These are phyloP conservation scores for Vulpes vulpes DNA, from an alignment of 2,113 vertebrate species.

Conservation along the genomic window DNA sequence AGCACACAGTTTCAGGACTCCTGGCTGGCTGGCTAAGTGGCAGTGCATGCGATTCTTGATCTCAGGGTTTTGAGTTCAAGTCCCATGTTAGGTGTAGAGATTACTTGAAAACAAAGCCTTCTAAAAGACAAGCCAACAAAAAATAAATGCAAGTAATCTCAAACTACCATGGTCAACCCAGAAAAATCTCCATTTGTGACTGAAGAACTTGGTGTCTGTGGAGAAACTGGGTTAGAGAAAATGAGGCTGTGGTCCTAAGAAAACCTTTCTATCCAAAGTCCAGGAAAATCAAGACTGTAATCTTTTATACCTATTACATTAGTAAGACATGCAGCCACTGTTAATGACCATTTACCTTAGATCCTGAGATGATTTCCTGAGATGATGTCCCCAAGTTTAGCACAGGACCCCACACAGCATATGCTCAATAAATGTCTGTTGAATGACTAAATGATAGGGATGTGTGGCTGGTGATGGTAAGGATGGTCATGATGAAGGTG, in stretches of 20 bases:
- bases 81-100: neutral
- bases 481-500: neutral
- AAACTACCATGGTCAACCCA: slow-evolving; percentile 3
- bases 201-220: neutral
- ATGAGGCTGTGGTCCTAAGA: neutral
- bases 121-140: neutral
- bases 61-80: neutral
- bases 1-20: neutral
- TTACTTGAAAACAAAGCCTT: neutral
- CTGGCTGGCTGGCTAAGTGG: neutral
- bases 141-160: neutral
- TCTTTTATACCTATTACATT: neutral
- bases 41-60: neutral
- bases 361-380: slow-evolving; percentile 26
- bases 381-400: neutral
- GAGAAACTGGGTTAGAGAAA: slow-evolving; percentile 27
- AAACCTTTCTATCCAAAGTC: neutral
- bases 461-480: neutral
- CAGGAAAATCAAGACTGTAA: slow-evolving; percentile 26
- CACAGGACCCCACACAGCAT: neutral
- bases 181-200: neutral
- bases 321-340: slow-evolving; percentile 23
- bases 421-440: neutral
- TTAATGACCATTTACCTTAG: slow-evolving; percentile 61
- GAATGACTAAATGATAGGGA: neutral